Percentiles rank a stretch among this genome's conserved stretches.
Conservation (phyloP, 2,797 vertebrate genomes). For the Poecilia gillii region DNA sequence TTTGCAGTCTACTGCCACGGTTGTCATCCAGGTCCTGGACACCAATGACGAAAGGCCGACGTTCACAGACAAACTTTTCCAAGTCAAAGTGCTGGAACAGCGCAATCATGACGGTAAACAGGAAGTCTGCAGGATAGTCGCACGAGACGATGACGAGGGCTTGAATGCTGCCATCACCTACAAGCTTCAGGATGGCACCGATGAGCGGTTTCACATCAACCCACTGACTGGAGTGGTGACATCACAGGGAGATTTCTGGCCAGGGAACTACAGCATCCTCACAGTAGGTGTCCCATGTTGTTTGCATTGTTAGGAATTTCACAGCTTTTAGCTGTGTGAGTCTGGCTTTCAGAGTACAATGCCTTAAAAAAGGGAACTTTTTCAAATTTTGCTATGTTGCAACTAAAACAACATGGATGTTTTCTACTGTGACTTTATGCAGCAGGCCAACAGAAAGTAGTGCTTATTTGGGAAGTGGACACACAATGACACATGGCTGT, state of each 20-base stretch:
- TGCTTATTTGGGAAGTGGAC: not conserved
- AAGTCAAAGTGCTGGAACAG: constrained; percentile 86
- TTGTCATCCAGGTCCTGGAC: constrained; percentile 88
- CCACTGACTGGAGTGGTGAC: constrained; percentile 84
- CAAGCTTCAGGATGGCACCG: constrained; percentile 83
- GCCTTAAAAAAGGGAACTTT: not conserved
- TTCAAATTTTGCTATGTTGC: not conserved
- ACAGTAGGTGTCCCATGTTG: constrained; percentile 79
- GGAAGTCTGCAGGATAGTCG: constrained; percentile 89
- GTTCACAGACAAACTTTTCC: constrained; percentile 92
- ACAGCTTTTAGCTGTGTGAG: not conserved
- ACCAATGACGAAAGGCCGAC: constrained; percentile 90
- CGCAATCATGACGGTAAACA: constrained; percentile 25
- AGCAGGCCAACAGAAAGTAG: not conserved
- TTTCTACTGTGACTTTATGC: not conserved
- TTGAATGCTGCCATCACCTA: constrained; percentile 88
- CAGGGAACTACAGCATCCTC: constrained; percentile 91
- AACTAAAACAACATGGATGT: not conserved
- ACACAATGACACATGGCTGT: not conserved
- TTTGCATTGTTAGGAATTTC: not conserved
- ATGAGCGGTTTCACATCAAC: constrained; percentile 84
- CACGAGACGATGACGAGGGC: constrained; percentile 89
- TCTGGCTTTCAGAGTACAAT: not conserved
- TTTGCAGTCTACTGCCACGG: constrained; percentile 88
- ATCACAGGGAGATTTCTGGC: constrained; percentile 83